Conservation (phyloP, 2,888 invertebrate genomes). For the Trissolcus brochymenae region DNA sequence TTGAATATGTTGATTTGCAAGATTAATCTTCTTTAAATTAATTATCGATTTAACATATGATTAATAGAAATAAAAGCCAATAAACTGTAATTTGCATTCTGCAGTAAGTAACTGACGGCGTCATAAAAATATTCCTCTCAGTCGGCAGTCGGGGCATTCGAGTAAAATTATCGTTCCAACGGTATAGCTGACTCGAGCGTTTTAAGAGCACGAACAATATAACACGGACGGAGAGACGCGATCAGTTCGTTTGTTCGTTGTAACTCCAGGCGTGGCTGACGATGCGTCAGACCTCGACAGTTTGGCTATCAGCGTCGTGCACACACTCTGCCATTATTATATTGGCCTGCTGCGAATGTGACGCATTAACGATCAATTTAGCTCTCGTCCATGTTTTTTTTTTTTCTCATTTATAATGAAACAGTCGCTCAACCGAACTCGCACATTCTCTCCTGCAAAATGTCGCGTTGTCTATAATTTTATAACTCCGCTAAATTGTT, state of each 20-base stretch:
- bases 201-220: not conserved
- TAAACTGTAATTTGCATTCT: no score
- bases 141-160: slow-evolving; percentile 9
- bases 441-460: no score
- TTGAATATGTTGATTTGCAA: no score
- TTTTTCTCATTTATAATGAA: no score
- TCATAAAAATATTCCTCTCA: slow-evolving; percentile 3
- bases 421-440: no score
- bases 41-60: no score
- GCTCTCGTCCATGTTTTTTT: no score
- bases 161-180: slow-evolving; percentile 25
- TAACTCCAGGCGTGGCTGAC: slow-evolving; percentile 50
- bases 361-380: slow-evolving; percentile 22
- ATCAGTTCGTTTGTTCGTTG: slow-evolving; percentile 32
- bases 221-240: not conserved
- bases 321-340: slow-evolving; percentile 33
- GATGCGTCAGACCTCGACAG: slow-evolving; percentile 51
- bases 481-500: no score
- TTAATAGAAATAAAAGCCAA: no score
- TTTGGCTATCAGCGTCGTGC: slow-evolving; percentile 45
- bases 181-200: slow-evolving; percentile 2
- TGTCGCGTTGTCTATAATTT: no score
- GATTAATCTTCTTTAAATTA: no score
- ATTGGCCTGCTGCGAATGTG: slow-evolving; percentile 34
- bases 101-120: no score